Percentiles rank a stretch among this genome's conserved stretches.
These are phyloP conservation scores for Onychostoma macrolepis DNA, from an alignment of 2,113 vertebrate species.

Conservation along the genomic window DNA sequence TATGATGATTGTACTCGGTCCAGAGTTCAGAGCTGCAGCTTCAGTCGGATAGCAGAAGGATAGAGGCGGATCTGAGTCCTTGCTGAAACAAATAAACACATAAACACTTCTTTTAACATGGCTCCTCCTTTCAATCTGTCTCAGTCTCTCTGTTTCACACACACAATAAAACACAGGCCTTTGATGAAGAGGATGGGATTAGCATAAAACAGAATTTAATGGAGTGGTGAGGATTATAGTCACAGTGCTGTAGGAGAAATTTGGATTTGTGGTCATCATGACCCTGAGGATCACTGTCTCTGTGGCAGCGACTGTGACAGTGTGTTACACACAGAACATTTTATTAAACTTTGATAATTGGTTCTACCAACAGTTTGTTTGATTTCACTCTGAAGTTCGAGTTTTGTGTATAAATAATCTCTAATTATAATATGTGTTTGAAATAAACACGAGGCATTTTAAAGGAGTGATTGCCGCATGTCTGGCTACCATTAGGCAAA, in stretches of 20 bases:
- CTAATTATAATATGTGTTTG: neutral
- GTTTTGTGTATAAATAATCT: neutral
- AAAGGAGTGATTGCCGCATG: neutral
- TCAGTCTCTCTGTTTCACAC: neutral
- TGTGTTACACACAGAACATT: neutral
- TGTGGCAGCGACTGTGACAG: neutral
- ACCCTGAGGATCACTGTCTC: neutral
- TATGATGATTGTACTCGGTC: constrained; percentile 59
- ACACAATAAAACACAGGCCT: neutral
- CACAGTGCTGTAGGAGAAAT: neutral
- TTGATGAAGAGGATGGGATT: constrained; percentile 18
- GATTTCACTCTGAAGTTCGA: neutral
- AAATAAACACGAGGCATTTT: neutral
- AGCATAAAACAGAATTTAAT: neutral
- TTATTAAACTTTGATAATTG: neutral
- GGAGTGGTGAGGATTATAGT: neutral
- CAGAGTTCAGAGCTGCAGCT: neutral
- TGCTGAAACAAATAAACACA: constrained; percentile 45
- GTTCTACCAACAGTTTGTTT: neutral
- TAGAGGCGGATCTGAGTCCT: neutral
- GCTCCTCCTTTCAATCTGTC: constrained; percentile 14
- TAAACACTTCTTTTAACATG: constrained; percentile 7
- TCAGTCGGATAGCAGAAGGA: neutral
- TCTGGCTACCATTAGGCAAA: neutral
- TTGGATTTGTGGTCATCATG: neutral